A percentile compares a stretch with the other conserved stretches of the same genome.
phyloP scores from a whole-genome alignment of 2,113 vertebrate genomes.

The Notarius quadriscutis region DNA sequence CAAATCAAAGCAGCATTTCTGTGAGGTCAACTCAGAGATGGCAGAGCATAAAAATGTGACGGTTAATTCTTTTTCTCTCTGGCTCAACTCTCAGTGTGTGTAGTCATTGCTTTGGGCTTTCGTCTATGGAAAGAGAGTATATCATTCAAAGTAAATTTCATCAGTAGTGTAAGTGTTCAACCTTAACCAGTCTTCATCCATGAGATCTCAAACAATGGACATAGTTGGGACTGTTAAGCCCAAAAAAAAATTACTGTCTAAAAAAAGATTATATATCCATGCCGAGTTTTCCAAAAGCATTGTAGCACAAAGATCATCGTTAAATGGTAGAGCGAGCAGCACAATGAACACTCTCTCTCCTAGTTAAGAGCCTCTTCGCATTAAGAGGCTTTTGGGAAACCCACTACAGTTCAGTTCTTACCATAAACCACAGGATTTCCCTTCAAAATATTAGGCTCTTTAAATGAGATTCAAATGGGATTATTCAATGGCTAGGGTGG shows the following conservation, averaged over 20 bases:
- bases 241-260: no score
- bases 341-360: no score
- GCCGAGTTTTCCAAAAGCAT: no score
- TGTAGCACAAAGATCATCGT: no score
- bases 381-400: no score
- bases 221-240: neutral
- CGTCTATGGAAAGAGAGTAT: neutral
- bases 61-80: neutral
- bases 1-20: constrained; percentile 28
- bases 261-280: neutral
- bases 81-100: neutral
- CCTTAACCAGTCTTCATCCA: neutral
- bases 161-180: neutral
- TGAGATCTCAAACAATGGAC: neutral
- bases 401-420: no score
- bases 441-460: neutral
- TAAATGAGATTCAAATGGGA: no score
- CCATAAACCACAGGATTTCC: neutral
- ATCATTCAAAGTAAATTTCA: neutral
- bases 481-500: no score
- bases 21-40: constrained; percentile 20
- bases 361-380: no score
- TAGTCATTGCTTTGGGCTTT: neutral
- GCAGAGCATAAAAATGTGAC: neutral
- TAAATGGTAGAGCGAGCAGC: no score